Base-by-base conservation (phyloP, 2,888 invertebrate genomes). In the Minunthozetes semirufus region DNA sequence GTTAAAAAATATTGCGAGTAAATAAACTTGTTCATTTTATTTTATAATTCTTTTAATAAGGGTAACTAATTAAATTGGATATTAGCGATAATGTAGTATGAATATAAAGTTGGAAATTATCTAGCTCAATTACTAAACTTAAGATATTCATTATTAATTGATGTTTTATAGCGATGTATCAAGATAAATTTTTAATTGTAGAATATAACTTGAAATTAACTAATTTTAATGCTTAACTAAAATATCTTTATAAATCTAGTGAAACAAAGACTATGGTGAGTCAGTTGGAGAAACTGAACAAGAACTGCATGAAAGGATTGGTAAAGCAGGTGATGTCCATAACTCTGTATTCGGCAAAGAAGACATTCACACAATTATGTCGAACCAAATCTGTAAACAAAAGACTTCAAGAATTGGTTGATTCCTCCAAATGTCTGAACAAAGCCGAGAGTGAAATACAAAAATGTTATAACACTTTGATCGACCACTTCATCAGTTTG, bases 1-100 rank as follows among this genome's bases (percentile, higher is more conserved):
- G 68, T 68, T 4, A n/a, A 33, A 0, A 68, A 68, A 68, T 68
- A 68, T 68, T 68, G 68, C 68, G 22, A 68, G 68, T 68, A 68
- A 66, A 27, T 29, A 38, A 5, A 19, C 33, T 61, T n/a, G n/a
- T n/a, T n/a, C n/a, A n/a, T n/a, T n/a, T n/a, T n/a, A n/a, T n/a
- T n/a, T n/a, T n/a, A n/a, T n/a, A n/a, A n/a, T n/a, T n/a, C n/a
- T n/a, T n/a, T n/a, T n/a, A n/a, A n/a, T n/a, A n/a, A n/a, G n/a
- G n/a, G n/a, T n/a, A n/a, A n/a, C n/a, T n/a, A n/a, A n/a, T n/a
- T n/a, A n/a, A n/a, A n/a, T n/a, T n/a, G n/a, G n/a, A n/a, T n/a
- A n/a, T n/a, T n/a, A n/a, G n/a, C n/a, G n/a, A n/a, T n/a, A n/a
- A n/a, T n/a, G n/a, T n/a, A n/a, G n/a, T n/a, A n/a, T n/a, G n/a